Base-by-base conservation (phyloP, 2,797 vertebrate species). In the Poeciliopsis paucimaculata region DNA sequence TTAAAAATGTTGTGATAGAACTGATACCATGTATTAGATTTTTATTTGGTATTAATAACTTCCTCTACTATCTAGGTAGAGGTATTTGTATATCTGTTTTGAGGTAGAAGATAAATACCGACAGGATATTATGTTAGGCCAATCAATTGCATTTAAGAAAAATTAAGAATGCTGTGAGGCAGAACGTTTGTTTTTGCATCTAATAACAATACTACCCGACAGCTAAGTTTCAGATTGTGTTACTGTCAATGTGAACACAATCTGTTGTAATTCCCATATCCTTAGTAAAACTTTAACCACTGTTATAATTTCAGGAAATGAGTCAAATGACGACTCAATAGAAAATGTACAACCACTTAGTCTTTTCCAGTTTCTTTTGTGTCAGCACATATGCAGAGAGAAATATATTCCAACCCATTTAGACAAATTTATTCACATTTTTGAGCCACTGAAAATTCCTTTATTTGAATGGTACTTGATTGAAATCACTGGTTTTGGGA, bases 381-480 rank as follows among this genome's bases (percentile, higher is more conserved):
- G 82, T 83, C 77, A 73, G 79, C 72, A 82, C 82, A 76, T 68
- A 79, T 79, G 34, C 7, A 41, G 64, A 82, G 20, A 80, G 45
- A 82, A 80, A 73, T 82, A 70, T 87, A 28, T 80, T 36, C 60
- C 79, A 73, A 82, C 4, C 49, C 2, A 43, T 68, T 68, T 20
- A 13, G 26, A 73, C 51, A 80, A 31, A 72, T 13, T 45, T 71
- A 73, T 76, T 70, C 79, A 77, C 73, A 85, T 84, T 84, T 84
- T 82, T 86, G 70, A 87, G 77, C 86, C 77, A 73, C 36, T 76
- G 31, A 39, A 75, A 31, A 43, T n/a, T 46, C 11, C 51, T 62
- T 90, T 88, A 89, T 89, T 53, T 91, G 85, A 81, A 90, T 82
- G 73, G 79, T 46, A 84, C 53, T 79, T 84, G 82, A 90, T 88